phyloP scores from a whole-genome alignment of 2,113 vertebrate species.

The Odontophorus gujanensis region DNA sequence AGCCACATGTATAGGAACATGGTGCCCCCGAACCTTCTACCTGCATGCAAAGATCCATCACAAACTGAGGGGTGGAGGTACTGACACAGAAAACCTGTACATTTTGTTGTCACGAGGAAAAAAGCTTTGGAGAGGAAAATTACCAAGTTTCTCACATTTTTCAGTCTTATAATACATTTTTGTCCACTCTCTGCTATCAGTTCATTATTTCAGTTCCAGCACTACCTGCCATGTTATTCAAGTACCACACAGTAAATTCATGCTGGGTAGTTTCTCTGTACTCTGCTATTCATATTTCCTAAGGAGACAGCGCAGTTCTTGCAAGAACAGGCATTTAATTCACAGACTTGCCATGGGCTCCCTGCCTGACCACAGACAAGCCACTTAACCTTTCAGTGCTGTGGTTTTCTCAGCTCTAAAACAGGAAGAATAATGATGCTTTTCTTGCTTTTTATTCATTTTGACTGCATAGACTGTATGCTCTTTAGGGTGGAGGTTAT shows the following conservation, averaged over 20 bases:
- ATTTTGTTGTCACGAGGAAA: background rate
- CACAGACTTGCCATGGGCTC: background rate
- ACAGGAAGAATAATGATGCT: background rate
- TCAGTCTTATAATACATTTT: slow-evolving; percentile 13
- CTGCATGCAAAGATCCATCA: rapidly evolving
- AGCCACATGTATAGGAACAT: rapidly evolving
- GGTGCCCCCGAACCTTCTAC: background rate
- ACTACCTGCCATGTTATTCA: slow-evolving; percentile 52
- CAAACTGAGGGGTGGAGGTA: background rate
- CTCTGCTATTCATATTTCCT: slow-evolving; percentile 44
- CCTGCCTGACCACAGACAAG: slow-evolving; percentile 21
- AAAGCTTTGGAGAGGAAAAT: background rate
- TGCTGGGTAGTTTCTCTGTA: slow-evolving; percentile 18
- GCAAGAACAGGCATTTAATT: slow-evolving; percentile 36
- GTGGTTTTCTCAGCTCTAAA: slow-evolving; percentile 2
- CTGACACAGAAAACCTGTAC: background rate
- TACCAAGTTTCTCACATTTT: slow-evolving; percentile 4
- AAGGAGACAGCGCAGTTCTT: background rate
- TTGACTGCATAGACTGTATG: background rate
- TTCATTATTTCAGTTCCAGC: slow-evolving; percentile 39
- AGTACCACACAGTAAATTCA: slow-evolving; percentile 13
- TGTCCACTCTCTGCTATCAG: background rate
- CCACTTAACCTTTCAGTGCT: slow-evolving; percentile 50
- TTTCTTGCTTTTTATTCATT: slow-evolving; percentile 36
- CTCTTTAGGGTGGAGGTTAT: background rate